These are phyloP conservation scores for Centropristis striata DNA, from an alignment of 2,113 vertebrate species.

Conservation along the genomic window DNA sequence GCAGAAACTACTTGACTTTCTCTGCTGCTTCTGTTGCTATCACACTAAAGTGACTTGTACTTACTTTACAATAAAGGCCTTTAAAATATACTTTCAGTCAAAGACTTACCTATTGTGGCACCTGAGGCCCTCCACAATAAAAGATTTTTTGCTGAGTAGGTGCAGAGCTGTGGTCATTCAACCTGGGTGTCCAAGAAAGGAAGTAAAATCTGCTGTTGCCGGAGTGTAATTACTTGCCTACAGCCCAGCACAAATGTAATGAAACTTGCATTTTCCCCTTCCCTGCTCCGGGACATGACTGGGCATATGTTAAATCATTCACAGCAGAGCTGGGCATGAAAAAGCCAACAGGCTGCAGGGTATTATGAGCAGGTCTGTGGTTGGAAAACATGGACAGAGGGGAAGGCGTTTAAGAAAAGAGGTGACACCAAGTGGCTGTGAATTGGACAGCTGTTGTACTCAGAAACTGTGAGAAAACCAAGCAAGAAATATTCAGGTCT, in stretches of 20 bases:
- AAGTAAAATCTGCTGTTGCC: slow-evolving; percentile 47
- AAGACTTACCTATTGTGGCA: slow-evolving; percentile 28
- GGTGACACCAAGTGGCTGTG: background rate
- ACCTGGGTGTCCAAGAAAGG: slow-evolving; percentile 23
- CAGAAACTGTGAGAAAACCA: background rate
- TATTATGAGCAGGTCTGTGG: slow-evolving; percentile 44
- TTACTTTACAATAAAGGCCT: slow-evolving; percentile 41
- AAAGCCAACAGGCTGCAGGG: slow-evolving; percentile 32
- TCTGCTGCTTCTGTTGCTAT: background rate
- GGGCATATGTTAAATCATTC: slow-evolving; percentile 75
- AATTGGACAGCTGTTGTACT: background rate
- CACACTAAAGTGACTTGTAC: slow-evolving; percentile 6
- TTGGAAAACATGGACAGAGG: slow-evolving; percentile 30
- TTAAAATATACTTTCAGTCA: slow-evolving; percentile 34
- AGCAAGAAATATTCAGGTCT: slow-evolving; percentile 23
- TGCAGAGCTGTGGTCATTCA: slow-evolving; percentile 44
- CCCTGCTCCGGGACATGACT: slow-evolving; percentile 53
- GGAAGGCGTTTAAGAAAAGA: background rate
- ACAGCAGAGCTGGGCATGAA: slow-evolving; percentile 39
- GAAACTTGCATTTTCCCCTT: slow-evolving; percentile 58
- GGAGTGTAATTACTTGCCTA: slow-evolving; percentile 72
- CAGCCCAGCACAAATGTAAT: slow-evolving; percentile 68
- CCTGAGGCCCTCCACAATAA: slow-evolving; percentile 38
- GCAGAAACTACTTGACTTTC: background rate
- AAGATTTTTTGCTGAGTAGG: slow-evolving; percentile 45